Conservation (phyloP, 2,888 invertebrate genomes). For the Hirtodrosophila duncani region DNA sequence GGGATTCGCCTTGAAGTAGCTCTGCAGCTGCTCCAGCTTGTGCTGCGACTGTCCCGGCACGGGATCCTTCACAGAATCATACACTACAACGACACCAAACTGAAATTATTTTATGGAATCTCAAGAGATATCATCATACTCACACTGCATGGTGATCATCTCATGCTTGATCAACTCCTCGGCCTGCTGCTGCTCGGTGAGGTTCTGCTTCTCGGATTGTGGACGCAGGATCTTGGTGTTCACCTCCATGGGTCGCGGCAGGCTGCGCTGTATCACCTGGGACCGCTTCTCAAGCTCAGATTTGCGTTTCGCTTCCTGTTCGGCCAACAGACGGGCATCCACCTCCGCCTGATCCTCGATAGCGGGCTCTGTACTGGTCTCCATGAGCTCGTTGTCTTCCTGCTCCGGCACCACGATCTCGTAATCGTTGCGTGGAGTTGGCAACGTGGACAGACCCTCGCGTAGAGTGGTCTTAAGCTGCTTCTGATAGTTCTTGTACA, state of each 20-base stretch:
- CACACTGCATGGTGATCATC: slow-evolving; percentile 94
- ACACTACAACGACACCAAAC: slow-evolving; percentile 79
- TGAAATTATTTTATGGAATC: too few relatives aligned
- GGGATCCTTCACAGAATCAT: slow-evolving; percentile 91
- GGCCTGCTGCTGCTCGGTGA: slow-evolving; percentile 94
- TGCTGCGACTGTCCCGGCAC: slow-evolving; percentile 77
- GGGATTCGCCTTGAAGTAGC: slow-evolving; percentile 91
- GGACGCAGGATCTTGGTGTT: slow-evolving; percentile 90
- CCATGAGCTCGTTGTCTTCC: slow-evolving; percentile 80
- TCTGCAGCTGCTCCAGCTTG: slow-evolving; percentile 82
- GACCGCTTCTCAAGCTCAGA: slow-evolving; percentile 85
- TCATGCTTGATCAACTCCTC: slow-evolving; percentile 97
- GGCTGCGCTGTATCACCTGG: slow-evolving; percentile 89
- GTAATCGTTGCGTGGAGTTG: slow-evolving; percentile 96
- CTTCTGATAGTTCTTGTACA: slow-evolving; percentile 84
- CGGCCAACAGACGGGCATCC: slow-evolving; percentile 84
- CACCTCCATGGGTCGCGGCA: slow-evolving; percentile 91
- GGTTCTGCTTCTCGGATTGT: slow-evolving; percentile 85
- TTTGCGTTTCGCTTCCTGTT: slow-evolving; percentile 83
- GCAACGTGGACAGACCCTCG: slow-evolving; percentile 88
- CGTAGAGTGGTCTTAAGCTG: slow-evolving; percentile 87
- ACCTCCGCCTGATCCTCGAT: slow-evolving; percentile 93
- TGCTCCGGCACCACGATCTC: slow-evolving; percentile 98
- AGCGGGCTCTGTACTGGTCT: slow-evolving; percentile 76
- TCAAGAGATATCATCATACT: slow-evolving; percentile 19